These are phyloP conservation scores for Sebastes goodei DNA, from an alignment of 2,797 vertebrate genomes.

Conservation along the genomic window DNA sequence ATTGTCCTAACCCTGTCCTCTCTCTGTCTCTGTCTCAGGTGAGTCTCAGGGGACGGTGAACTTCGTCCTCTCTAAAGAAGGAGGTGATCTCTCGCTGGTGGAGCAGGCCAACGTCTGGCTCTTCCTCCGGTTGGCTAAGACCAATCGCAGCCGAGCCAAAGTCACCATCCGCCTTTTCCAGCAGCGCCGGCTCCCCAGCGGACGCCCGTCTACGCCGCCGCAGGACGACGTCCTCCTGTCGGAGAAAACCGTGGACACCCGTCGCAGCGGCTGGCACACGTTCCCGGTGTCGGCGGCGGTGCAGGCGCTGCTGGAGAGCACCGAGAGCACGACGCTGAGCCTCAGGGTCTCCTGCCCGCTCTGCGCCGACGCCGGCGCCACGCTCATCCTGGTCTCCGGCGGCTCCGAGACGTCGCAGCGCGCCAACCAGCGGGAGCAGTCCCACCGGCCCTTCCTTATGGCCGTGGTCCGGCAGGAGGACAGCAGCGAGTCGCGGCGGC, in stretches of 20 bases:
- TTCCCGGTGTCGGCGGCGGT: conserved; percentile 90
- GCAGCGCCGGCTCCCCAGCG: conserved; percentile 52
- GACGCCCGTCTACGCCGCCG: conserved; percentile 4
- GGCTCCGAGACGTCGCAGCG: conserved; percentile 13
- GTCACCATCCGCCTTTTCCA: conserved; percentile 91
- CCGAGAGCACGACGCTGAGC: conserved; percentile 79
- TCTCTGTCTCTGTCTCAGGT: conserved; percentile 79
- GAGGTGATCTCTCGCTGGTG: conserved; percentile 90
- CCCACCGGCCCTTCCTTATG: conserved; percentile 96
- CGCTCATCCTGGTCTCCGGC: conserved; percentile 83
- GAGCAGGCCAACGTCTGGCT: conserved; percentile 96
- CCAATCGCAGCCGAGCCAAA: conserved; percentile 91
- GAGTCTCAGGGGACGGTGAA: conserved; percentile 87
- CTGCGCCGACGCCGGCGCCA: conserved; percentile 89
- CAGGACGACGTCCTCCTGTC: conserved; percentile 85
- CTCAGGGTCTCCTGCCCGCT: conserved; percentile 90
- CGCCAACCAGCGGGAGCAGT: conserved; percentile 89
- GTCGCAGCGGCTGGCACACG: conserved; percentile 96
- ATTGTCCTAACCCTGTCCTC: conserved; percentile 46
- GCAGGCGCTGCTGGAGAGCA: conserved; percentile 86
- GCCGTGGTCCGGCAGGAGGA: conserved; percentile 89
- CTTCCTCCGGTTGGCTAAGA: conserved; percentile 93
- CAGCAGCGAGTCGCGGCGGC: conserved; percentile 81
- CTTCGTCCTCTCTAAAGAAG: conserved; percentile 95
- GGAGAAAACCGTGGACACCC: conserved; percentile 92